Conservation (phyloP, 2,888 invertebrate species). For the Aporophyla nigra region DNA sequence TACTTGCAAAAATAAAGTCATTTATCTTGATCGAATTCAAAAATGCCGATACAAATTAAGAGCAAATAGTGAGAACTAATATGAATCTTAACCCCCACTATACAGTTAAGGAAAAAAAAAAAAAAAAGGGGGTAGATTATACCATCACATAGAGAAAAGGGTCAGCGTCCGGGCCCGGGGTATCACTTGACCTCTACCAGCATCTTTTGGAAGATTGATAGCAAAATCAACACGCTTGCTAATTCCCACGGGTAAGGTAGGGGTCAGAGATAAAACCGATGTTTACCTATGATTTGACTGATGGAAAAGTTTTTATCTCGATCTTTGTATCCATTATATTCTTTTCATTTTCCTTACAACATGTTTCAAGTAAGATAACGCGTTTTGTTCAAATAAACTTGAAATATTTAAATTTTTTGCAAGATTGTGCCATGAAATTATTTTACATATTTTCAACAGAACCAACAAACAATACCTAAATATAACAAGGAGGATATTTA, state of each 20-base stretch:
- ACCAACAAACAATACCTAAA: background rate
- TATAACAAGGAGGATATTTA: background rate
- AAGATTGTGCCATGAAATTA: background rate
- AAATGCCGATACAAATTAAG: background rate
- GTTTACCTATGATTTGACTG: background rate
- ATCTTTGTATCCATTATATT: constrained; percentile 2
- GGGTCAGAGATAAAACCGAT: background rate
- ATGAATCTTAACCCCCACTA: constrained; percentile 12
- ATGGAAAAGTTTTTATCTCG: constrained; percentile 15
- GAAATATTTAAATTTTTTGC: background rate
- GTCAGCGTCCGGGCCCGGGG: constrained; percentile 15
- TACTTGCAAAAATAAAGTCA: too few relatives aligned
- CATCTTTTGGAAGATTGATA: constrained; percentile 44
- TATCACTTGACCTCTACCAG: constrained; percentile 38
- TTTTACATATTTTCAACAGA: background rate
- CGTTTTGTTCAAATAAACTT: background rate
- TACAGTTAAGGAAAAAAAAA: too few relatives aligned
- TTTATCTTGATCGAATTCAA: background rate
- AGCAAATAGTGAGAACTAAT: constrained; percentile 24
- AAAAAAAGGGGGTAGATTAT: constrained; percentile 4
- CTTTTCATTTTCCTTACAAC: background rate
- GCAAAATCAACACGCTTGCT: constrained; percentile 36
- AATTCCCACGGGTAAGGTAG: constrained; percentile 1
- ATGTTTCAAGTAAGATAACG: too few relatives aligned
- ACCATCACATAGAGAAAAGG: constrained; percentile 1